Base-by-base conservation (phyloP, 2,888 invertebrate species). In the Anthophora plumipes region DNA sequence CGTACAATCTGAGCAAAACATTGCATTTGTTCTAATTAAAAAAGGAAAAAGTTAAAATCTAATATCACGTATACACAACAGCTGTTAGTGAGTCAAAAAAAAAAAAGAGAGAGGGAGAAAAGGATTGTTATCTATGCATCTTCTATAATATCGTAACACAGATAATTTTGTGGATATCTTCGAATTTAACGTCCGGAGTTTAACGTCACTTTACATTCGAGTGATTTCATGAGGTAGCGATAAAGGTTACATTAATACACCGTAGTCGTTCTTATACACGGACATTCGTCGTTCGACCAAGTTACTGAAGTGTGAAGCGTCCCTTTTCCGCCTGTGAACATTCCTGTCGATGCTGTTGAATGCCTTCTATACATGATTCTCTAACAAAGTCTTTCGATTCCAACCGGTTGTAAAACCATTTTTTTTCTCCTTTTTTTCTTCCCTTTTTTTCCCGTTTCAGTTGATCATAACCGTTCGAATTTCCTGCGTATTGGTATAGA, bases 301-400 rank as follows among this genome's bases (percentile, higher is more conserved):
- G 2, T 63, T 72, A 59, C 12, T 20, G 8, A 39, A 77, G 78
- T 77, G 78, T 54, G 72, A 78, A 77, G 67, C 68, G 59, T 74
- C 66, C 74, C 55, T 68, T 77, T 77, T 43, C 72, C 46, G 54
- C 54, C 50, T 39, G 9, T 46, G 69, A 41, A 41, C 50, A 54
- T 66, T 37, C 48, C 64, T 60, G 54, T 69, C 70, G 52, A 61
- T 31, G 22, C 67, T 11, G 46, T 70, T 25, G 22, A 54, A 63
- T 43, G 75, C 54, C 25, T 54, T n/a, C 37, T 20, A 55, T 46
- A 12, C 12, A n/a, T n/a, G n/a, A 20, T 70, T 46, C 14, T 7
- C 37, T 52, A 37, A 60, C 72, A 17, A 73, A n/a, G n/a, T 68
- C 50, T 55, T 37, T 46, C 25, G 68, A 52, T 77, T 43, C 64